Base-by-base conservation (phyloP, 1,140 invertebrate genomes). In the Pteromalus puparum region DNA sequence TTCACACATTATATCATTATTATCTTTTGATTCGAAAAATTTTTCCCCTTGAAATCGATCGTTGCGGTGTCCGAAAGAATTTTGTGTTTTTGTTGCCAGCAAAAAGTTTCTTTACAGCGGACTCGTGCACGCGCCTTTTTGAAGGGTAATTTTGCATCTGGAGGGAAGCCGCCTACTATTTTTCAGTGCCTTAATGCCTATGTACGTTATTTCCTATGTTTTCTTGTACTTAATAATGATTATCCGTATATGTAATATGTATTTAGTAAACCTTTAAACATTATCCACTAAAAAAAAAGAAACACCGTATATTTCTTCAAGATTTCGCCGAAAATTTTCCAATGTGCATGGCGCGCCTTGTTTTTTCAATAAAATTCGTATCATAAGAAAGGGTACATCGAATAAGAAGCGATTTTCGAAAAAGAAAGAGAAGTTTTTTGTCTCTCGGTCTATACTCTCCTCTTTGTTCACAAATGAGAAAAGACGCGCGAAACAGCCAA, bases 221-320 rank as follows among this genome's bases (percentile, higher is more conserved):
- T 89, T 90, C 88, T 89, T 92, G 91, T 92, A 92, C 90, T 91
- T 92, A 92, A 90, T 91, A 91, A 92, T 92, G 90, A 91, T 92
- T 92, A 92, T 91, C 89, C 91, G 86, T 90, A 90, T 88, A 92
- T 92, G 90, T 92, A 91, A 86, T 92, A 91, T 91, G 89, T 91
- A 91, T 88, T 90, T 90, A 91, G 89, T 91, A 92, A 85, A 91
- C 88, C 87, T 90, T 92, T 92, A 92, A 92, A 92, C 89, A 91
- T 93, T 93, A 93, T 89, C 89, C 88, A 90, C 90, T 92, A 93
- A 92, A 91, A 90, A 90, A 91, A 90, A 89, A 85, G 70, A 85
- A 88, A 90, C 90, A 90, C 89, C 88, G 89, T 90, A 90, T 87
- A 82, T 88, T 86, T 86, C 38, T 83, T 85, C 82, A 82, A 84